Evolutionary conservation across 1,140 invertebrate species (phyloP).

Genomic region (Danaus melanippus): DNA sequence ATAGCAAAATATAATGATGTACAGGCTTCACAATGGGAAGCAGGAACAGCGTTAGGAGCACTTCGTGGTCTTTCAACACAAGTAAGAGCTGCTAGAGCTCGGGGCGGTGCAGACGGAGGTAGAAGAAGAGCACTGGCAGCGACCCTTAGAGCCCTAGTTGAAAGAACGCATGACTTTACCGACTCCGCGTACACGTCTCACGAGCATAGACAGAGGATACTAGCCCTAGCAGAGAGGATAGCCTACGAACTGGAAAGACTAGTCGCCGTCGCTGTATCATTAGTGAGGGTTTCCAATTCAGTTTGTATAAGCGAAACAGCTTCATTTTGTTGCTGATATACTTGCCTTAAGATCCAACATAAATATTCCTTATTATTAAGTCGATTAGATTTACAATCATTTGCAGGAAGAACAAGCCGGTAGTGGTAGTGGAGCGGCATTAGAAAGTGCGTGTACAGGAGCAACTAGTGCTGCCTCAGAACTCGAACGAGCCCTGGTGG

Average conservation of each 20-base stretch:
- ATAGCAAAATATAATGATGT: slow-evolving; percentile 6
- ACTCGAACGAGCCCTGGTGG: slow-evolving; percentile 58
- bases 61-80: slow-evolving; percentile 63
- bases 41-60: slow-evolving; percentile 64
- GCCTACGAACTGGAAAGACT: slow-evolving; percentile 90
- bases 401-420: slow-evolving; percentile 65
- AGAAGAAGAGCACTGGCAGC: slow-evolving; percentile 83
- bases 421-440: slow-evolving; percentile 49
- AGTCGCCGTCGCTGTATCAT: slow-evolving; percentile 85
- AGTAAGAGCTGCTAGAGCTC: slow-evolving; percentile 50
- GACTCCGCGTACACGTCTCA: slow-evolving; percentile 99
- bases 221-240: slow-evolving; percentile 90
- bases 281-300: slow-evolving; percentile 75
- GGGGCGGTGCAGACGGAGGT: slow-evolving; percentile 72
- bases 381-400: slow-evolving; percentile 3
- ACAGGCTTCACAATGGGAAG: slow-evolving; percentile 61
- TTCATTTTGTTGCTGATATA: no score
- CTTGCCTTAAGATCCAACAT: no score
- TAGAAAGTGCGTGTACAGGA: slow-evolving; percentile 61
- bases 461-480: slow-evolving; percentile 55
- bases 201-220: slow-evolving; percentile 95
- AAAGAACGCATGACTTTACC: slow-evolving; percentile 98
- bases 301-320: slow-evolving; percentile 3
- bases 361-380: no score
- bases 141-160: slow-evolving; percentile 91